Conservation (phyloP, 2,797 vertebrate species). For the Geotrypetes seraphini region DNA sequence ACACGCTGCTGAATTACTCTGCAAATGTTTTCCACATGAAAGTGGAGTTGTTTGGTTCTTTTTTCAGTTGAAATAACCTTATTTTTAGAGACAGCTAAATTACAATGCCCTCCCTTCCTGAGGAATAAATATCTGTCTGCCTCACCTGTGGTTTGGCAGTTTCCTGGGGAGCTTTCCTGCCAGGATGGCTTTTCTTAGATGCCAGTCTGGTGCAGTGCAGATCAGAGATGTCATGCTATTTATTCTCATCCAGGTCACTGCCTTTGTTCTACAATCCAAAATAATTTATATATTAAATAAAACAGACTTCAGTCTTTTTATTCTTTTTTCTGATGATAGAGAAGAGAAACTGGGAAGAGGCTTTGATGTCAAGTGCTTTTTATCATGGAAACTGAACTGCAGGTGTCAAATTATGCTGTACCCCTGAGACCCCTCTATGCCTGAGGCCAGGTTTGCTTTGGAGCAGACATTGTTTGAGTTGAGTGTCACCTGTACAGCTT, state of each 20-base stretch:
- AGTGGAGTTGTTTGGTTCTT: no score
- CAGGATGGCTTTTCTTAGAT: slow-evolving; percentile 5
- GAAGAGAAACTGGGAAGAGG: not conserved
- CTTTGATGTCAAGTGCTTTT: not conserved
- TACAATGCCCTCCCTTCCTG: slow-evolving; percentile 1
- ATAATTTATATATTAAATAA: not conserved
- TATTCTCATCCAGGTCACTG: not conserved
- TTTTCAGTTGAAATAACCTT: slow-evolving; percentile 16
- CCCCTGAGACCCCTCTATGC: not conserved
- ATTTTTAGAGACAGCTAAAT: slow-evolving; percentile 23
- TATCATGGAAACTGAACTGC: not conserved
- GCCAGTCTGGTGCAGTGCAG: not conserved
- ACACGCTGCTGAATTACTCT: not conserved
- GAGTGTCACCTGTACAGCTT: not conserved
- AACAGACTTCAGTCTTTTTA: not conserved
- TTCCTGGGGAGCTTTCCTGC: not conserved
- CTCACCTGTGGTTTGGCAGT: slow-evolving; percentile 2
- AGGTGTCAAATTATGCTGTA: not conserved
- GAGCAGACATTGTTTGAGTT: not conserved
- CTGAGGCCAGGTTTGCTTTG: not conserved
- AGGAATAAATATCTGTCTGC: slow-evolving; percentile 10
- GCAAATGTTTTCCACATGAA: not conserved
- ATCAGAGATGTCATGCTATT: not conserved
- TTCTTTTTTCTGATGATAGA: not conserved
- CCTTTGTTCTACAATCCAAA: not conserved